Conservation (phyloP, 2,888 invertebrate species). For the Phorcus lineatus region DNA sequence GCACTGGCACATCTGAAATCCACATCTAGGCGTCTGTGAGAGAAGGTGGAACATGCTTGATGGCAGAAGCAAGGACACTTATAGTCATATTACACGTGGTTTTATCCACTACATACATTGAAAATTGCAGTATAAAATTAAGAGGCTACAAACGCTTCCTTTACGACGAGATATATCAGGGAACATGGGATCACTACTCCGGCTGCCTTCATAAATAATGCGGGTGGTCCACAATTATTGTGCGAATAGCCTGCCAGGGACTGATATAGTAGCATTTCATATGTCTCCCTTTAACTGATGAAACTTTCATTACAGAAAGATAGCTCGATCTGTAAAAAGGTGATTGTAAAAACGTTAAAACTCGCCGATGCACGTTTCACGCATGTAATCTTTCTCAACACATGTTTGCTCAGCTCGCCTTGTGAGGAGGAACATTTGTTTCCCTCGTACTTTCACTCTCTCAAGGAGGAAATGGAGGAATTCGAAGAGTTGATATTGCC, state of each 20-base stretch:
- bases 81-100: not conserved
- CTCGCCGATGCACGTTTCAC: not conserved
- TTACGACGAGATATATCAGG: not conserved
- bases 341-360: not conserved
- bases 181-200: not conserved
- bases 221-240: constrained; percentile 22
- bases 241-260: constrained; percentile 6
- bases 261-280: constrained; percentile 21
- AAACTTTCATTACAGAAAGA: constrained; percentile 20
- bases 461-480: no score
- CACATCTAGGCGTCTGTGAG: no score
- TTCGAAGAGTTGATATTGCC: no score
- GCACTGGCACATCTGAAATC: no score
- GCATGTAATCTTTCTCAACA: constrained; percentile 6
- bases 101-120: not conserved
- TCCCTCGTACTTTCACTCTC: not conserved
- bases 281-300: constrained; percentile 7
- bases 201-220: constrained; percentile 10
- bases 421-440: not conserved
- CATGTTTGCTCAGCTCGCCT: not conserved
- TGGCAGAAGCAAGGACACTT: not conserved
- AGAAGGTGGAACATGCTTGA: no score
- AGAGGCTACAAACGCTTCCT: constrained; percentile 11
- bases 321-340: not conserved
- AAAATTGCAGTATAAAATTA: constrained; percentile 19